phyloP scores from a whole-genome alignment of 2,888 invertebrate species.

The Tiliacea aurago region DNA sequence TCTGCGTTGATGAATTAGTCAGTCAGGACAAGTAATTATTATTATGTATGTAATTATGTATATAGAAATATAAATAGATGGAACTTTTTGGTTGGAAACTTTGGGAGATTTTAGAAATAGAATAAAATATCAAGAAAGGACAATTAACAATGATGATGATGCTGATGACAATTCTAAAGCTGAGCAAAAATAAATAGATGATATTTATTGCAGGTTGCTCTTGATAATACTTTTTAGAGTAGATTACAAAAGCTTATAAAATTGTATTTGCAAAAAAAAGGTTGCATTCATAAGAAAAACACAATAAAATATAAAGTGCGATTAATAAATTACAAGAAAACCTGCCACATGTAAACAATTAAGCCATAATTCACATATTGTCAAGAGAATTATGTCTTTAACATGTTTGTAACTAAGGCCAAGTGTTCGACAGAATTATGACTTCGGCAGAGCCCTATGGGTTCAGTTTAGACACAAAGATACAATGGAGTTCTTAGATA shows the following conservation, averaged over 20 bases:
- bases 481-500: conserved; percentile 33
- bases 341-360: conserved; percentile 33
- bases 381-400: conserved; percentile 52
- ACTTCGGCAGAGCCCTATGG: conserved; percentile 39
- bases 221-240: no score
- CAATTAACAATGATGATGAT: neutral
- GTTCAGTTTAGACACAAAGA: conserved; percentile 43
- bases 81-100: neutral
- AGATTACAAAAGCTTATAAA: no score
- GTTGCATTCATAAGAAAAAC: neutral
- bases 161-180: no score
- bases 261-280: no score
- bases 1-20: no score
- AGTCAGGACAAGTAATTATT: no score
- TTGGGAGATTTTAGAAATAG: neutral
- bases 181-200: no score
- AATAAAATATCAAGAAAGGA: neutral
- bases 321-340: conserved; percentile 24
- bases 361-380: conserved; percentile 45
- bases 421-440: conserved; percentile 48
- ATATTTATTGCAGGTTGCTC: no score
- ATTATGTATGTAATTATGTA: no score
- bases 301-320: conserved; percentile 19
- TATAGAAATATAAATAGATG: no score
- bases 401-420: conserved; percentile 44